phyloP scores from a whole-genome alignment of 2,888 invertebrate species.

The Pandemis heparana region DNA sequence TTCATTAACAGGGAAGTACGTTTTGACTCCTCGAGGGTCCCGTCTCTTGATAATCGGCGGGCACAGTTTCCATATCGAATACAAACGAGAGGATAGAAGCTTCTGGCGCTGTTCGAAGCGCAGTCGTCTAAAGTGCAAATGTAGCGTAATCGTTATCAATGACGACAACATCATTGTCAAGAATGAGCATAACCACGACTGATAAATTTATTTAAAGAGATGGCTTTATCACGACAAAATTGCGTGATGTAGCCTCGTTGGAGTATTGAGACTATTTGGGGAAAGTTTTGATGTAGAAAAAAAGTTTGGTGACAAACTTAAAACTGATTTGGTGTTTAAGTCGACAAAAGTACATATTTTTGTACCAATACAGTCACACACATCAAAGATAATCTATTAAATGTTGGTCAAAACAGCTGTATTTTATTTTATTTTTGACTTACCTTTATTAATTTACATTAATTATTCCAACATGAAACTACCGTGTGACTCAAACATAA shows the following conservation, averaged over 20 bases:
- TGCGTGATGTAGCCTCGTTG: no score
- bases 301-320: no score
- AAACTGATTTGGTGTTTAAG: no score
- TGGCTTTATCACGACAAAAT: no score
- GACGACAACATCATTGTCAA: conserved; percentile 57
- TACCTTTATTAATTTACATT: no score
- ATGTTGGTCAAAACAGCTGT: neutral
- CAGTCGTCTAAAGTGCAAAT: conserved; percentile 58
- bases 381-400: no score
- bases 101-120: conserved; percentile 71
- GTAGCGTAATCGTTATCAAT: conserved; percentile 60
- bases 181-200: conserved; percentile 48
- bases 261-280: no score
- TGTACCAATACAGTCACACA: neutral
- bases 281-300: no score
- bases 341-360: no score
- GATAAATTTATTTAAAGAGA: conserved; percentile 5
- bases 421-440: neutral
- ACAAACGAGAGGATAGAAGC: conserved; percentile 59
- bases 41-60: conserved; percentile 60
- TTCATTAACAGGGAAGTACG: conserved; percentile 53
- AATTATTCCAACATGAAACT: no score
- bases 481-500: no score
- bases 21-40: conserved; percentile 62
- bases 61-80: conserved; percentile 64